Base-by-base conservation (phyloP, 2,888 invertebrate genomes). In the Xylophagus ater region DNA sequence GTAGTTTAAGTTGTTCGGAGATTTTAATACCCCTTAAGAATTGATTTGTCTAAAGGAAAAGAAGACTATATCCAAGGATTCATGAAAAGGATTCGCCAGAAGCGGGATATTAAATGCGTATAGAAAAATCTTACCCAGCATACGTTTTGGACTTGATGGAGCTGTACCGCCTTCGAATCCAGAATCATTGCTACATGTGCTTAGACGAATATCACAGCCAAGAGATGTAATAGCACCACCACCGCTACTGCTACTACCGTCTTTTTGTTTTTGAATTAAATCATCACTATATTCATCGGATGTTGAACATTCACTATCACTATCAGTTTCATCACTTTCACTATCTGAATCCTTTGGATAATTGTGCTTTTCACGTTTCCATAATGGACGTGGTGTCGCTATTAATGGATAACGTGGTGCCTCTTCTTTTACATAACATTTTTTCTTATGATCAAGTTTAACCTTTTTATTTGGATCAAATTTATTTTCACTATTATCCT, bases 101-200 rank as follows among this genome's bases (percentile, higher is more conserved):
- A n/a, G n/a, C n/a, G n/a, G n/a, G n/a, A n/a, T n/a, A n/a, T n/a
- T n/a, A n/a, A n/a, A n/a, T n/a, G n/a, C n/a, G n/a, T n/a, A n/a
- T n/a, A n/a, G n/a, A n/a, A n/a, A 23, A 10, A 6, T 6, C 65
- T 65, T 58, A 65, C 65, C 65, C 46, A 70, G 57, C 59, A 74
- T 74, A 56, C 73, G 74, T 47, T 75, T 73, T 41, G 76, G 75
- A 51, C 75, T 76, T 44, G 73, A 70, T 25, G 77, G 76, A 40
- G 75, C 76, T 34, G 78, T 76, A 42, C 75, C 75, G 42, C 65
- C 73, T 60, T 84, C 83, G 62, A 86, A 84, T 49, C 86, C 85
- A 42, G 86, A 86, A 67, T 86, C 86, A 62, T 81, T 82, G 53
- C 85, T 85, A 53, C 82, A 81, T 45, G 82, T 84, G 55, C 76